Percentiles rank a stretch among this genome's conserved stretches.
These are phyloP conservation scores for Siphlonurus alternatus DNA, from an alignment of 2,888 invertebrate genomes.

Conservation along the genomic window DNA sequence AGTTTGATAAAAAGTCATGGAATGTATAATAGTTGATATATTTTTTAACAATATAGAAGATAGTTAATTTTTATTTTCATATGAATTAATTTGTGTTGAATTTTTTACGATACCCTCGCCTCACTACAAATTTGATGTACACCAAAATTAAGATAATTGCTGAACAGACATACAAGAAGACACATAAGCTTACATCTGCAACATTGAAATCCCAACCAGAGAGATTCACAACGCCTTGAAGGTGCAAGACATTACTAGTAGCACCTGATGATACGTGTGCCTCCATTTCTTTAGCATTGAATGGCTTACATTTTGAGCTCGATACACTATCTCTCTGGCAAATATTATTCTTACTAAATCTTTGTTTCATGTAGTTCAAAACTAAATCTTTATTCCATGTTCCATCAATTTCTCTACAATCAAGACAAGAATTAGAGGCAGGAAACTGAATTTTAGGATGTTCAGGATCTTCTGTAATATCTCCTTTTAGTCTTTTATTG, in stretches of 20 bases:
- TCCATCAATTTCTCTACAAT: slow-evolving; percentile 40
- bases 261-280: background rate
- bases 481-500: slow-evolving; percentile 71
- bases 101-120: slow-evolving; percentile 53
- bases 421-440: slow-evolving; percentile 41
- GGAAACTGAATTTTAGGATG: slow-evolving; percentile 88
- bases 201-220: slow-evolving; percentile 37
- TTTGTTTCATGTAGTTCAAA: slow-evolving; percentile 39
- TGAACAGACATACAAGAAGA: slow-evolving; percentile 56
- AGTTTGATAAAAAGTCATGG: too few relatives aligned
- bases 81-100: slow-evolving; percentile 12
- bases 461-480: slow-evolving; percentile 74
- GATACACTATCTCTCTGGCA: background rate
- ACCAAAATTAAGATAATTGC: slow-evolving; percentile 56
- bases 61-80: too few relatives aligned
- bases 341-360: slow-evolving; percentile 27
- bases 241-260: background rate
- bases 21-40: too few relatives aligned
- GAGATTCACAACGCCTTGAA: slow-evolving; percentile 8
- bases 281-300: background rate
- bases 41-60: too few relatives aligned
- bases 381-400: slow-evolving; percentile 47
- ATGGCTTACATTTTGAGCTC: background rate
- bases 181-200: slow-evolving; percentile 58
- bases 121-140: slow-evolving; percentile 55